A percentile compares a stretch with the other conserved stretches of the same genome.
Conservation (phyloP, 2,113 vertebrate species). For the Leptosomus discolor region DNA sequence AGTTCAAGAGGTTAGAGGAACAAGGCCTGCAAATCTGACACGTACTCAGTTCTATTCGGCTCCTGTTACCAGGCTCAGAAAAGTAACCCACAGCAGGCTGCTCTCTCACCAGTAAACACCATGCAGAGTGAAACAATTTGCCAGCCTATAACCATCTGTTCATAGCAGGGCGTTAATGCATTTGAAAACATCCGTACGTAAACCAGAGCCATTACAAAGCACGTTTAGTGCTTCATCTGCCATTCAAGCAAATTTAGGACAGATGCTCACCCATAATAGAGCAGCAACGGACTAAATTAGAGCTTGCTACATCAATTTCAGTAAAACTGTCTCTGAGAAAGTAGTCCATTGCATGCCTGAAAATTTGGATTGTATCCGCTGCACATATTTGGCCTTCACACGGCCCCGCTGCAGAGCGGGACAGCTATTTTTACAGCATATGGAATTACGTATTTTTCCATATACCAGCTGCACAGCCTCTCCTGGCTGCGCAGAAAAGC, state of each 20-base stretch:
- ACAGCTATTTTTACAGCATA: constrained; percentile 40
- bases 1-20: background rate
- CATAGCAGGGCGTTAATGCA: constrained; percentile 13
- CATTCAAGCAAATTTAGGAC: constrained; percentile 46
- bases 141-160: constrained; percentile 53
- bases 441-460: background rate
- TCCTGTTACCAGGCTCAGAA: background rate
- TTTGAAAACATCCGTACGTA: constrained; percentile 12
- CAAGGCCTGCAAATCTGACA: background rate
- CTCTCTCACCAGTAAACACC: background rate
- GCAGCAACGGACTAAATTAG: background rate
- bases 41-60: background rate
- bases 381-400: constrained; percentile 7
- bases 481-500: background rate
- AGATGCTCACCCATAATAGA: constrained; percentile 50
- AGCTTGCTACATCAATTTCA: background rate
- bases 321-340: background rate
- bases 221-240: constrained; percentile 45
- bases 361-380: background rate
- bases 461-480: background rate
- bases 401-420: background rate
- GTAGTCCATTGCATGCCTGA: background rate
- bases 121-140: background rate
- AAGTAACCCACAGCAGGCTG: background rate
- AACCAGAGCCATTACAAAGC: constrained; percentile 34